Conservation (phyloP, 2,888 invertebrate genomes). For the Balanococcus diminutus region DNA sequence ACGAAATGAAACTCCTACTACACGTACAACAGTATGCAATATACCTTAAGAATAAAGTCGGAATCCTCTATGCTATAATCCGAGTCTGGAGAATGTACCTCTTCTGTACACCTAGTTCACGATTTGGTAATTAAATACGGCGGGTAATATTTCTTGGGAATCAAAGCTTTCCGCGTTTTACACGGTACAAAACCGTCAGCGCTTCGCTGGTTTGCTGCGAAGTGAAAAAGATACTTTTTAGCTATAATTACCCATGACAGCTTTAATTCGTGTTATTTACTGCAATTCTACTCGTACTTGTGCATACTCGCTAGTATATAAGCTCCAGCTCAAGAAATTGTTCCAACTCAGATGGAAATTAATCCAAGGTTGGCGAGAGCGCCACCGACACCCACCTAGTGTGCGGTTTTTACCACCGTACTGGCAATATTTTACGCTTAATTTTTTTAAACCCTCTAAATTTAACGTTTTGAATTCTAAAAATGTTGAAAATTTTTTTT, state of each 20-base stretch:
- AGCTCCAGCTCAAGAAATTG: neutral
- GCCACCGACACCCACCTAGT: neutral
- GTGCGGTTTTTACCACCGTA: neutral
- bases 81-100: neutral
- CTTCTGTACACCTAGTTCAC: neutral
- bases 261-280: slow-evolving; percentile 27
- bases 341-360: slow-evolving; percentile 8
- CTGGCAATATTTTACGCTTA: slow-evolving; percentile 2
- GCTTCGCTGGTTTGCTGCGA: neutral
- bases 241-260: slow-evolving; percentile 3
- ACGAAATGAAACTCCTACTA: neutral
- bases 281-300: neutral
- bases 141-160: slow-evolving; percentile 9
- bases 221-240: neutral
- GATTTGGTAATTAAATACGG: neutral
- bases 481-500: neutral
- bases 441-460: neutral
- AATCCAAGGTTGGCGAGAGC: neutral
- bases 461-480: neutral
- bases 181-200: neutral
- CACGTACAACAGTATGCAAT: neutral
- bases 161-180: slow-evolving; percentile 12
- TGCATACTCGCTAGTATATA: neutral
- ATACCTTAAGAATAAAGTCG: neutral
- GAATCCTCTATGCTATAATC: neutral